Conservation (phyloP, 2,888 invertebrate genomes). For the Toxonevra muliebris region DNA sequence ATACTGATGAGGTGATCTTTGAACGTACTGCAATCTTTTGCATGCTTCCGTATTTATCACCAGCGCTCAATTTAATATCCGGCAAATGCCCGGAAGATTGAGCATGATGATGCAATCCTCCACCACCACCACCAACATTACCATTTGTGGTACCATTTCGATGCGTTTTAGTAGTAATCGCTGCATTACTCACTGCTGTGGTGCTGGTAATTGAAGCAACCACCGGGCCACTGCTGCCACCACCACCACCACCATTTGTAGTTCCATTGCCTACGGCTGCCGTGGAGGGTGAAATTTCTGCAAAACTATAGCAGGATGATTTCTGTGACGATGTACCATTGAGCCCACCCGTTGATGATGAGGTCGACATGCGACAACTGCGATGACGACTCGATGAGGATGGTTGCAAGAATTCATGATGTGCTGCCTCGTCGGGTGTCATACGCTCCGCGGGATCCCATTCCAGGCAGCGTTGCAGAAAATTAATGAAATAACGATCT, state of each 20-base stretch:
- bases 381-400: constrained; percentile 66
- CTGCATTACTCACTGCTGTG: constrained; percentile 58
- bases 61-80: constrained; percentile 63
- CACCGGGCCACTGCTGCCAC: constrained; percentile 47
- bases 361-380: constrained; percentile 60
- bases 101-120: constrained; percentile 44
- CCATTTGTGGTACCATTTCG: constrained; percentile 16
- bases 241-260: constrained; percentile 42
- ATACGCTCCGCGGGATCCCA: constrained; percentile 93
- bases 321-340: constrained; percentile 60
- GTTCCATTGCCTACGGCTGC: constrained; percentile 49
- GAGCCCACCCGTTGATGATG: constrained; percentile 59
- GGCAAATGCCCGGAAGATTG: constrained; percentile 62
- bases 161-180: constrained; percentile 52
- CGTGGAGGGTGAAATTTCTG: constrained; percentile 57
- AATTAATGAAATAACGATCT: constrained; percentile 90
- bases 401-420: constrained; percentile 85
- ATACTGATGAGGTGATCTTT: constrained; percentile 64
- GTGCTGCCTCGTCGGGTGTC: constrained; percentile 89
- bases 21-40: constrained; percentile 63
- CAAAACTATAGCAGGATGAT: constrained; percentile 59
- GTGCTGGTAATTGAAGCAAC: constrained; percentile 56
- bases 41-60: constrained; percentile 63
- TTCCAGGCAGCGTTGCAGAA: constrained; percentile 88
- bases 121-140: constrained; percentile 17